A percentile compares a stretch with the other conserved stretches of the same genome.
phyloP scores from a whole-genome alignment of 2,797 vertebrate species.

The Sebastes nivosus region DNA sequence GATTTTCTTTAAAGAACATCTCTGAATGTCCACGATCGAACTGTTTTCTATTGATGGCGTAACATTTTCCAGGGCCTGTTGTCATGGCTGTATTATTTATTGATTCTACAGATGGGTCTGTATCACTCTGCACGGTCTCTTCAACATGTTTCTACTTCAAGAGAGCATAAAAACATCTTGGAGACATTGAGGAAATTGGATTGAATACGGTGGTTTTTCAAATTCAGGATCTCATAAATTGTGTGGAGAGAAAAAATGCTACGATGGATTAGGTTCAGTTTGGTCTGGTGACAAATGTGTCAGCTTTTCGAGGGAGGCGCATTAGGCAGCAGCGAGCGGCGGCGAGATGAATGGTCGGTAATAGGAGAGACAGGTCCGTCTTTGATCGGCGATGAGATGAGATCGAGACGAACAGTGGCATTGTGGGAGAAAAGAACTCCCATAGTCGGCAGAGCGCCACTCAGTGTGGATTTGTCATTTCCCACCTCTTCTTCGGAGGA shows the following conservation, averaged over 20 bases:
- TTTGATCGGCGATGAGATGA: conserved; percentile 63
- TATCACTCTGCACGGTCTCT: neutral
- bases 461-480: conserved; percentile 51
- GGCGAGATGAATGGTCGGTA: conserved; percentile 36
- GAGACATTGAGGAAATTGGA: conserved; percentile 16
- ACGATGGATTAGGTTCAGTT: conserved; percentile 37
- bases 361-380: conserved; percentile 40
- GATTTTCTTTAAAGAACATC: conserved; percentile 6
- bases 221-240: conserved; percentile 14
- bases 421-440: conserved; percentile 36
- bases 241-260: neutral
- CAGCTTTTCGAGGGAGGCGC: conserved; percentile 27
- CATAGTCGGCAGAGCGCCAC: conserved; percentile 23
- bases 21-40: neutral
- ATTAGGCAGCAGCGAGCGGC: conserved; percentile 25
- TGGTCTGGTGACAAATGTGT: conserved; percentile 54
- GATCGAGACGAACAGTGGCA: conserved; percentile 49
- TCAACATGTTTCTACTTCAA: conserved; percentile 11
- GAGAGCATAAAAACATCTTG: neutral
- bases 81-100: conserved; percentile 35
- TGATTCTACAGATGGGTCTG: conserved; percentile 15
- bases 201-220: conserved; percentile 10
- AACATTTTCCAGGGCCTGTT: conserved; percentile 11
- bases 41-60: conserved; percentile 4
- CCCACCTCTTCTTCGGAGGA: conserved; percentile 26